Evolutionary conservation across 2,113 vertebrate species (phyloP).

Genomic region (Spea bombifrons): DNA sequence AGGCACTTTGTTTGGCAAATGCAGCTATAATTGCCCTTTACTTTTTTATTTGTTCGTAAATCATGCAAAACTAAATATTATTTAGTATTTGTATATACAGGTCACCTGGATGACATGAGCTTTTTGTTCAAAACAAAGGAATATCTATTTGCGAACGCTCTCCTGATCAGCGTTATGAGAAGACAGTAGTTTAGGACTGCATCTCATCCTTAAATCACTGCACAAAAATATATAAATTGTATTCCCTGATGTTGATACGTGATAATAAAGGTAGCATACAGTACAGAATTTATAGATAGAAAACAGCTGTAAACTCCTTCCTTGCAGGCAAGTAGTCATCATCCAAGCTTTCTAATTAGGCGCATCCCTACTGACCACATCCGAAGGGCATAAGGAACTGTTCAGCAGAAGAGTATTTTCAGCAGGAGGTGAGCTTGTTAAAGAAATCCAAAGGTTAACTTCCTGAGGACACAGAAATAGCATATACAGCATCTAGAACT

Average conservation of each 20-base stretch:
- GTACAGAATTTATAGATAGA: slow-evolving; percentile 30
- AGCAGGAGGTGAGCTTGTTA: slow-evolving; percentile 33
- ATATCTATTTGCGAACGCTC: slow-evolving; percentile 25
- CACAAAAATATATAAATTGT: slow-evolving; percentile 5
- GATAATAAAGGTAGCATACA: slow-evolving; percentile 41
- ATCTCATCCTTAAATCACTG: slow-evolving; percentile 28
- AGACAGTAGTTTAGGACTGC: slow-evolving; percentile 23
- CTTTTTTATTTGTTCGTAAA: background rate
- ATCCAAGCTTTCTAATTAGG: slow-evolving; percentile 42
- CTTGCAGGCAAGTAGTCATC: slow-evolving; percentile 34
- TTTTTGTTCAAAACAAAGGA: slow-evolving; percentile 4
- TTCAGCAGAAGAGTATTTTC: slow-evolving; percentile 17
- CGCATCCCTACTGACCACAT: slow-evolving; percentile 40
- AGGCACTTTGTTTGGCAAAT: background rate
- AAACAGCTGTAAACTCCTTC: slow-evolving; percentile 37
- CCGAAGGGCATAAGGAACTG: slow-evolving; percentile 20
- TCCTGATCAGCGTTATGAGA: slow-evolving; percentile 9
- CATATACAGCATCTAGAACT: slow-evolving; percentile 28
- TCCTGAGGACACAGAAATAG: slow-evolving; percentile 36
- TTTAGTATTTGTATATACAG: background rate
- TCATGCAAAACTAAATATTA: background rate
- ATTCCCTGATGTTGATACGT: slow-evolving; percentile 34
- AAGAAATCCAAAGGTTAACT: slow-evolving; percentile 39
- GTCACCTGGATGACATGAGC: slow-evolving; percentile 6
- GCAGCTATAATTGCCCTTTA: background rate